A percentile compares a stretch with the other conserved stretches of the same genome.
phyloP scores from a whole-genome alignment of 2,888 invertebrate species.

The Sericinus montela region DNA sequence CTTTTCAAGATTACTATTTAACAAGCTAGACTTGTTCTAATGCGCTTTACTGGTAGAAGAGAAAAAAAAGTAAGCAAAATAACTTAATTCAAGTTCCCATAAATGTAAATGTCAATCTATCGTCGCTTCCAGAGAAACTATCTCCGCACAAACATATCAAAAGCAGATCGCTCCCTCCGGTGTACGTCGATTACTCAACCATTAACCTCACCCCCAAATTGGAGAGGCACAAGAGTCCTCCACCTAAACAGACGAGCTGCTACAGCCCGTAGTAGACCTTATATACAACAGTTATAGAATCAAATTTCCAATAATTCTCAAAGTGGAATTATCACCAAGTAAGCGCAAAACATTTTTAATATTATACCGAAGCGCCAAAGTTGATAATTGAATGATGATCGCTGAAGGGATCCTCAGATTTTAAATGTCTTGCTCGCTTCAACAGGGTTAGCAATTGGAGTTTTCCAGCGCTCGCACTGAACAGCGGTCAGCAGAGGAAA shows the following conservation, averaged over 20 bases:
- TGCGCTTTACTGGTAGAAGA: too few relatives aligned
- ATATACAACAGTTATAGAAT: conserved; percentile 20
- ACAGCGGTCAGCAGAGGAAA: conserved; percentile 13
- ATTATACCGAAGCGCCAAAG: conserved; percentile 26
- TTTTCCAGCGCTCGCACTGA: conserved; percentile 18
- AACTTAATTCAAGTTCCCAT: too few relatives aligned
- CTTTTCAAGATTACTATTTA: too few relatives aligned
- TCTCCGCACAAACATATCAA: conserved; percentile 50
- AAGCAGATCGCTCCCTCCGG: conserved; percentile 47
- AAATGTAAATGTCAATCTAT: background rate
- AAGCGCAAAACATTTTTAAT: conserved; percentile 17
- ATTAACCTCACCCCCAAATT: conserved; percentile 56
- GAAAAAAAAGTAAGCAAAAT: too few relatives aligned
- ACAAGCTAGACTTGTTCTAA: too few relatives aligned
- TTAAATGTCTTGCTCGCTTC: background rate
- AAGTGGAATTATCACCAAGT: conserved; percentile 21
- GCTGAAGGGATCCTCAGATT: background rate
- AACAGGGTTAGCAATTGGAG: conserved; percentile 41
- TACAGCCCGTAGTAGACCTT: conserved; percentile 30
- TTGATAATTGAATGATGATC: conserved; percentile 28
- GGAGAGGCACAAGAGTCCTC: conserved; percentile 37
- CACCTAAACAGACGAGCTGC: conserved; percentile 29
- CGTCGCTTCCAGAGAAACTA: conserved; percentile 20
- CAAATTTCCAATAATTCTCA: background rate
- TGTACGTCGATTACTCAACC: conserved; percentile 63